Base-by-base conservation (phyloP, 2,797 vertebrate species). In the Martes flavigula region DNA sequence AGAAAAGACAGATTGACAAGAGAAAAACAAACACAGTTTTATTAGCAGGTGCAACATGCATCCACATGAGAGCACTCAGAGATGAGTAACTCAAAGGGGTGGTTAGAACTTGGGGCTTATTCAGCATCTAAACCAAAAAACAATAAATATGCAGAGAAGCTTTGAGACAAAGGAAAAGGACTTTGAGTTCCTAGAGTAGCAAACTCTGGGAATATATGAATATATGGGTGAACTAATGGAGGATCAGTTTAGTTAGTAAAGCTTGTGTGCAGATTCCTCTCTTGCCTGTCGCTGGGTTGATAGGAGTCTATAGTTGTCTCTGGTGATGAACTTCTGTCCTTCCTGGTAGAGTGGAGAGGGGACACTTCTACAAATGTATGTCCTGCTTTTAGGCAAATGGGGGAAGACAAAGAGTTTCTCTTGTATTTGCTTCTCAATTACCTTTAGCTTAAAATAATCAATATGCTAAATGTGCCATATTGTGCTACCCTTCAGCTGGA, bases 391-490 rank as follows among this genome's bases (percentile, higher is more conserved):
- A 62, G 91, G 81, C 0, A 13, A 62, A 54, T 30, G 4, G 23
- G 0, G 27, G 18, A 17, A 15, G 13, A 15, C 15, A 54, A 62
- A 68, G 32, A 78, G 1, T 3, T 35, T 81, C 64, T 77, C 40
- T n/a, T 23, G 2, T 54, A 68, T 58, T 13, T 9, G 46, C 32
- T 85, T 78, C n/a, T 91, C 32, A 48, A 27, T 18, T 62, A 60
- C 17, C 78, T 93, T 96, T 70, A 54, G 79, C 48, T 68, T n/a
- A 38, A 88, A 77, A 84, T 27, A 40, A 40, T 25, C 60, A 66
- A 46, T 43, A 62, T 12, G 68, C 14, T 51, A 21, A 64, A 27
- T 68, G 51, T 40, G 20, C 30, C 79, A 38, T 58, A 18, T 58
- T 77, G 64, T 81, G 54, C 21, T 48, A 21, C 38, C 2, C 25